phyloP scores from a whole-genome alignment of 2,888 invertebrate species.

The Coenonympha arcania region DNA sequence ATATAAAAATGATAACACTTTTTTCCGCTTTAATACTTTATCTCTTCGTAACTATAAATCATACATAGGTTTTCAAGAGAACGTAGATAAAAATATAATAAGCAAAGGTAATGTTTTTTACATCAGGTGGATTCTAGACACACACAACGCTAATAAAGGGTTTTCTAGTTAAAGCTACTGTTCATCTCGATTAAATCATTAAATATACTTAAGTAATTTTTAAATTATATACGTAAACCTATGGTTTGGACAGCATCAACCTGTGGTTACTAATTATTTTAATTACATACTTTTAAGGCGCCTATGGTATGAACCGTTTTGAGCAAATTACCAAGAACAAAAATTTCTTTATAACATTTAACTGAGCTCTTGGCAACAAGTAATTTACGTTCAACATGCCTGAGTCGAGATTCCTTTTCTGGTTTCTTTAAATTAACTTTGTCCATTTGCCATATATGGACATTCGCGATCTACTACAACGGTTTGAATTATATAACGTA shows the following conservation, averaged over 20 bases:
- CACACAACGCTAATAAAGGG: background rate
- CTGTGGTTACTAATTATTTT: constrained; percentile 12
- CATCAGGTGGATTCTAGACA: background rate
- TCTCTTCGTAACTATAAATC: background rate
- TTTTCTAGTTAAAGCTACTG: constrained; percentile 4
- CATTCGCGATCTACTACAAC: constrained; percentile 5
- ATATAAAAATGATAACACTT: constrained; percentile 3
- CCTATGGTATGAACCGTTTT: constrained; percentile 10
- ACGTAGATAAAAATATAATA: too few relatives aligned
- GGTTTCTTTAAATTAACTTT: constrained; percentile 17
- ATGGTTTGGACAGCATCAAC: background rate
- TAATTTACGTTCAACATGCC: constrained; percentile 19
- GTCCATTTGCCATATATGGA: constrained; percentile 1
- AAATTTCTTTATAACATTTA: constrained; percentile 3
- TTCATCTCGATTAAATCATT: constrained; percentile 14
- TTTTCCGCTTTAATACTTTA: background rate
- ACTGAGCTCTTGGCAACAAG: constrained; percentile 15
- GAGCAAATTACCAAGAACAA: constrained; percentile 11
- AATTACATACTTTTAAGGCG: constrained; percentile 14
- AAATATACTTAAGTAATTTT: constrained; percentile 8
- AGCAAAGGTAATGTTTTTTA: too few relatives aligned
- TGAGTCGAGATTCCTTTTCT: constrained; percentile 18
- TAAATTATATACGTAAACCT: constrained; percentile 3
- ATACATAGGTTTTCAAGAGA: too few relatives aligned
- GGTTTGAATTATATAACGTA: constrained; percentile 13